These are phyloP conservation scores for Syngnathus rostellatus DNA, from an alignment of 2,797 vertebrate genomes.

Conservation along the genomic window DNA sequence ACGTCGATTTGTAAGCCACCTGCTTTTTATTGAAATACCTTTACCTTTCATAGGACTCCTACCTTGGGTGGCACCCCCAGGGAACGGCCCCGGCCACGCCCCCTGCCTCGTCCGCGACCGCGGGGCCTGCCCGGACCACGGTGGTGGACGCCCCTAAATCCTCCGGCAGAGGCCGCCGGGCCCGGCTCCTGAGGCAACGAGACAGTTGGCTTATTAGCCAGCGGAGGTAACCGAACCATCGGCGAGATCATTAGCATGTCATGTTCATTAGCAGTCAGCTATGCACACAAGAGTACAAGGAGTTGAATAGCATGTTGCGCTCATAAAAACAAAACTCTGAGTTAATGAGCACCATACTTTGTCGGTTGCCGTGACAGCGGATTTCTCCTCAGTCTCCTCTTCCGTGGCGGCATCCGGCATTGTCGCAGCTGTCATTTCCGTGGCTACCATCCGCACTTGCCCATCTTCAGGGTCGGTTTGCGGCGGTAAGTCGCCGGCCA, in stretches of 20 bases:
- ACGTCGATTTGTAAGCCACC: background rate
- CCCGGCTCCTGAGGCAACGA: constrained; percentile 31
- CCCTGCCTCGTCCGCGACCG: constrained; percentile 57
- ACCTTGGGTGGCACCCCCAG: constrained; percentile 47
- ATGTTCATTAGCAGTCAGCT: background rate
- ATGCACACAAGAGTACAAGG: background rate
- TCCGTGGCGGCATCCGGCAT: constrained; percentile 2
- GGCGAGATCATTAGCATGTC: no score
- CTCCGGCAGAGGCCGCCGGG: constrained; percentile 36
- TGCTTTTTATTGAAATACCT: background rate
- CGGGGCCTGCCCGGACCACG: constrained; percentile 59
- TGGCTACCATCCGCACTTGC: constrained; percentile 14
- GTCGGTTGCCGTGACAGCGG: constrained; percentile 27
- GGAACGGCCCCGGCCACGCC: constrained; percentile 34
- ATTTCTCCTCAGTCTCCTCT: constrained; percentile 37
- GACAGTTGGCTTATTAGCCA: background rate
- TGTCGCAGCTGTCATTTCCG: background rate
- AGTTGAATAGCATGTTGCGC: background rate
- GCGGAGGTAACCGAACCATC: background rate
- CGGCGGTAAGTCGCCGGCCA: background rate
- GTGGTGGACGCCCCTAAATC: constrained; percentile 38
- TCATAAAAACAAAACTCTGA: no score
- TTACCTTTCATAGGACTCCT: no score
- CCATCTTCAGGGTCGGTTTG: background rate
- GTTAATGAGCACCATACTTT: constrained; percentile 31